Evolutionary conservation across 2,797 vertebrate genomes (phyloP).

Genomic region (Ceryle rudis): DNA sequence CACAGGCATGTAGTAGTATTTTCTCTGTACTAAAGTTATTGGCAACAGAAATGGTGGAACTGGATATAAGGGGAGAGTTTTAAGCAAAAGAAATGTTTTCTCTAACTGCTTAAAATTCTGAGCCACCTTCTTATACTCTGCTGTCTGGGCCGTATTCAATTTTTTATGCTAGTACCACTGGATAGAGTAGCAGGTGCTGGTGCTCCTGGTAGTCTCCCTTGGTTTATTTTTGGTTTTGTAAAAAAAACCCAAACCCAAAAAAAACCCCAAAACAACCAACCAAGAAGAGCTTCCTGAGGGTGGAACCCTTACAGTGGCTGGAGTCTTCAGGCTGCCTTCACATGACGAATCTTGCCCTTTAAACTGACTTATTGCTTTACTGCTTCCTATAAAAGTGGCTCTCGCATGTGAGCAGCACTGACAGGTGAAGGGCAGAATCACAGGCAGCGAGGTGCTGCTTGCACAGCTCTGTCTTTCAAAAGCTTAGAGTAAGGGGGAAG

Average conservation of each 20-base stretch:
- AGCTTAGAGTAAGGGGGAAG: neutral
- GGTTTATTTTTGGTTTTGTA: neutral
- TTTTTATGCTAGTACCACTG: neutral
- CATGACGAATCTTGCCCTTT: conserved; percentile 76
- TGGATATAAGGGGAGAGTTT: neutral
- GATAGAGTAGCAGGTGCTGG: neutral
- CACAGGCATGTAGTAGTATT: neutral
- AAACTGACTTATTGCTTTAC: conserved; percentile 82
- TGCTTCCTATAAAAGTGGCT: conserved; percentile 76
- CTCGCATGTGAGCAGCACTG: conserved; percentile 38
- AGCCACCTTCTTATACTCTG: neutral
- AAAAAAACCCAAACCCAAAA: neutral
- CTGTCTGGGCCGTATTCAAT: neutral
- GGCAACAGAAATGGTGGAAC: neutral
- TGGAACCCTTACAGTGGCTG: neutral
- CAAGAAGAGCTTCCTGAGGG: neutral
- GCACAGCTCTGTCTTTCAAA: neutral
- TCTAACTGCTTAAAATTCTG: neutral
- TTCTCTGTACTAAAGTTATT: neutral
- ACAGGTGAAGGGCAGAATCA: conserved; percentile 23
- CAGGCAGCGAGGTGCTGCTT: neutral
- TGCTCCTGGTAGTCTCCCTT: neutral
- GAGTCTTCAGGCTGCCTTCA: neutral
- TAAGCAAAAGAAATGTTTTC: neutral
- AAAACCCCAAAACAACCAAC: neutral